Conservation (phyloP, 2,888 invertebrate genomes). For the Mythimna lalbum region DNA sequence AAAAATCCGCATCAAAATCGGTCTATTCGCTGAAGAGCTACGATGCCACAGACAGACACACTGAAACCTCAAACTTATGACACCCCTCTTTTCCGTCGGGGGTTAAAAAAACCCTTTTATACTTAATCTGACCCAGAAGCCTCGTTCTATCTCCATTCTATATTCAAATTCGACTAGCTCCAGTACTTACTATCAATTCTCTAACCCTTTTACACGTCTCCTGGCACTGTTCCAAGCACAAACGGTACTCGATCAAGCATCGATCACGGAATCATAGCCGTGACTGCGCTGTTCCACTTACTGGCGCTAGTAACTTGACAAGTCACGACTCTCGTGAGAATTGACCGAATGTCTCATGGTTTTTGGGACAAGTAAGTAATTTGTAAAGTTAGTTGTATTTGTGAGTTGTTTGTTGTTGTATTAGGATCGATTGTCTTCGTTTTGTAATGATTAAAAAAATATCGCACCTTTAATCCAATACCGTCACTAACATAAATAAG, state of each 20-base stretch:
- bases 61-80: too few species aligned
- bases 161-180: not conserved
- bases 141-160: not conserved
- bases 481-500: too few species aligned
- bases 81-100: too few species aligned
- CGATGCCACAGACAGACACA: too few species aligned
- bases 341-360: conserved; percentile 13
- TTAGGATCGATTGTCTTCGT: too few species aligned
- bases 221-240: conserved; percentile 41
- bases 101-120: too few species aligned
- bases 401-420: too few species aligned
- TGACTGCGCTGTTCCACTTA: conserved; percentile 52
- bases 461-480: too few species aligned
- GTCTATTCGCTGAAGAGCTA: too few species aligned
- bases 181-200: not conserved
- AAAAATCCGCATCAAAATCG: too few species aligned
- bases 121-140: not conserved
- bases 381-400: too few species aligned
- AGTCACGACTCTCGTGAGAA: conserved; percentile 46
- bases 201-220: not conserved
- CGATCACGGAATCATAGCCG: conserved; percentile 50
- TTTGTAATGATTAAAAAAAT: too few species aligned
- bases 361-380: conserved; percentile 32
- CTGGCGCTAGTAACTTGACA: conserved; percentile 12
- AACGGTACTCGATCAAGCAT: conserved; percentile 48